phyloP scores from a whole-genome alignment of 2,113 vertebrate genomes.

The Corydoras sp. region DNA sequence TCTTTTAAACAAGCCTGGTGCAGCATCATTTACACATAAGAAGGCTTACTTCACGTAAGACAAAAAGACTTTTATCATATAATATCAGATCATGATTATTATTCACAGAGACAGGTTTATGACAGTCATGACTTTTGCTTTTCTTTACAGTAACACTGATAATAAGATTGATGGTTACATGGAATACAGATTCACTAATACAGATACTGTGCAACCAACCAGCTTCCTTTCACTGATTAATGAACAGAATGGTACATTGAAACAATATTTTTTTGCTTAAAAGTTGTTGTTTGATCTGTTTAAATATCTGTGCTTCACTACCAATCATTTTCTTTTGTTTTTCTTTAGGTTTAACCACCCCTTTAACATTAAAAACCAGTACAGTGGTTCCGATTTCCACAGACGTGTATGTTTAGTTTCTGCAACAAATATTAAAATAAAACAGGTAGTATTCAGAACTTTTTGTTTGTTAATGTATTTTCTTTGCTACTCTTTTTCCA shows the following conservation, averaged over 20 bases:
- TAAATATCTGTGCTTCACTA: neutral
- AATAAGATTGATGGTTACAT: conserved; percentile 2
- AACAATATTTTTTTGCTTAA: neutral
- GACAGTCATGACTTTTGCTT: neutral
- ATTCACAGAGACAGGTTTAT: too few relatives aligned
- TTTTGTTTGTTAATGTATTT: neutral
- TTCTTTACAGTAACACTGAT: neutral
- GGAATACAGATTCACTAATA: neutral
- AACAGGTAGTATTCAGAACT: neutral
- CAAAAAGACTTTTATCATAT: too few relatives aligned
- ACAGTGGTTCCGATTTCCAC: neutral
- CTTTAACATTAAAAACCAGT: too few relatives aligned
- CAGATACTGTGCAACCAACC: neutral
- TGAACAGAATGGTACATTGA: neutral
- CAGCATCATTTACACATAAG: neutral
- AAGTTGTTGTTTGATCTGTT: neutral
- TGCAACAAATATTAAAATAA: neutral
- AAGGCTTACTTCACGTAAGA: neutral
- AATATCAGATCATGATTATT: neutral
- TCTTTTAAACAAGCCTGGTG: neutral
- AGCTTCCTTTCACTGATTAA: neutral
- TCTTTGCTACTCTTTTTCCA: neutral
- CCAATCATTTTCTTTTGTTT: too few relatives aligned
- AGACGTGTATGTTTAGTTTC: neutral
- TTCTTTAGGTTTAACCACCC: too few relatives aligned